Conservation (phyloP, 2,113 vertebrate genomes). For the Neodontobutis hainanensis region DNA sequence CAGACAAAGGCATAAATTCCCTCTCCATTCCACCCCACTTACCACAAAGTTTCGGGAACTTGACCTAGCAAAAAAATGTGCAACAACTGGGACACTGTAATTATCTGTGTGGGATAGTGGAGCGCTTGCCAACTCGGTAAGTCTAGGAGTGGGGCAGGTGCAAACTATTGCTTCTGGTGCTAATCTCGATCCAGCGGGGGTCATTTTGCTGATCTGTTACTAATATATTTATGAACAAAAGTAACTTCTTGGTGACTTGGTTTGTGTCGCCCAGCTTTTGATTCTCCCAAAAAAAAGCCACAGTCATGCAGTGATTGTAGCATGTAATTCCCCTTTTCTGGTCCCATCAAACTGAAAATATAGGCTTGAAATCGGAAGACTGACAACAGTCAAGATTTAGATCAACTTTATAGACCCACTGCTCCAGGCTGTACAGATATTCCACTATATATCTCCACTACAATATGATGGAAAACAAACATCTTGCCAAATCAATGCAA, state of each 20-base stretch:
- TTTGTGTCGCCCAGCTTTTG: slow-evolving; percentile 41
- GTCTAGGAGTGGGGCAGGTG: slow-evolving; percentile 41
- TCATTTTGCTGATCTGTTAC: slow-evolving; percentile 16
- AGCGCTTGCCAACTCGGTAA: background rate
- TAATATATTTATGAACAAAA: slow-evolving; percentile 20
- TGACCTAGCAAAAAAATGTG: slow-evolving; percentile 47
- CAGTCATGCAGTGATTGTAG: slow-evolving; percentile 58
- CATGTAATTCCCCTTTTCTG: slow-evolving; percentile 60
- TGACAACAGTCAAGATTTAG: slow-evolving; percentile 9
- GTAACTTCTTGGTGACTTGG: slow-evolving; percentile 25
- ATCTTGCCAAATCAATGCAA: background rate
- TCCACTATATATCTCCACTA: too few species aligned
- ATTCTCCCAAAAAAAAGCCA: slow-evolving; percentile 48
- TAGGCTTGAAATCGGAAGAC: slow-evolving; percentile 23
- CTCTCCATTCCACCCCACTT: slow-evolving; percentile 40
- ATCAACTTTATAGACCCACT: background rate
- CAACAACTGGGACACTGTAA: slow-evolving; percentile 33
- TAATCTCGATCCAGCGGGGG: background rate
- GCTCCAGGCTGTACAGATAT: too few species aligned
- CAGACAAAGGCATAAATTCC: slow-evolving; percentile 51
- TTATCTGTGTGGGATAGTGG: slow-evolving; percentile 36
- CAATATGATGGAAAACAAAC: background rate
- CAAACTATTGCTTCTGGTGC: slow-evolving; percentile 15
- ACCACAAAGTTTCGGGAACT: slow-evolving; percentile 44
- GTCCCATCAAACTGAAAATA: slow-evolving; percentile 61